phyloP scores from a whole-genome alignment of 2,113 vertebrate species.

The Strigops habroptila region DNA sequence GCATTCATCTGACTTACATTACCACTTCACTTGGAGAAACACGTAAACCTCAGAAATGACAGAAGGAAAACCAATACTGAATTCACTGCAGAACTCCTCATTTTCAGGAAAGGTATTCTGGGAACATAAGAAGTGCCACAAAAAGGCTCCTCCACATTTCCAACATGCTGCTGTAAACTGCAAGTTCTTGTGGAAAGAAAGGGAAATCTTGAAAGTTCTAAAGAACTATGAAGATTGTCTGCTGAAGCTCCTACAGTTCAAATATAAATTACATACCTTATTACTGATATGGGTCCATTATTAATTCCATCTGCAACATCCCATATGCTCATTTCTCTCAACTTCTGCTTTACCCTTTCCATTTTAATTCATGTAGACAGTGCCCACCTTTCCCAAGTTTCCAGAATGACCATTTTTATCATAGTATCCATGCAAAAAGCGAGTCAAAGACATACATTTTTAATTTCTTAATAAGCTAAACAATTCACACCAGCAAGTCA shows the following conservation, averaged over 20 bases:
- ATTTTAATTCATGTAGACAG: neutral
- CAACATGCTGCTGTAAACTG: neutral
- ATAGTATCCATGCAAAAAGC: neutral
- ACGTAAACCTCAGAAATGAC: neutral
- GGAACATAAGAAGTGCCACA: neutral
- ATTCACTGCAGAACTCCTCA: neutral
- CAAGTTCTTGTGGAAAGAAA: neutral
- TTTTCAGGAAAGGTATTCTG: neutral
- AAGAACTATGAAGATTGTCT: neutral
- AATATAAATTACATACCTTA: neutral
- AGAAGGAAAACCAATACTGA: neutral
- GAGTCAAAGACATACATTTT: neutral
- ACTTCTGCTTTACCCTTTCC: neutral
- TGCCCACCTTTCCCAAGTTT: neutral
- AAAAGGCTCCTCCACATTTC: neutral
- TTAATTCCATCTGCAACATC: neutral
- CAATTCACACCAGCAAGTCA: neutral
- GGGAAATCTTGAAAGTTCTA: neutral
- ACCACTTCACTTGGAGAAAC: neutral
- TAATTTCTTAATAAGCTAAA: neutral
- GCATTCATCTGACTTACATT: neutral
- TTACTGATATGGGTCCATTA: accelerated
- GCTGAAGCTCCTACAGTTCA: neutral
- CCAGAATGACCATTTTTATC: neutral
- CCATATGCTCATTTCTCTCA: neutral